Conservation (phyloP, 2,888 invertebrate genomes). For the Drosophila algonquin region DNA sequence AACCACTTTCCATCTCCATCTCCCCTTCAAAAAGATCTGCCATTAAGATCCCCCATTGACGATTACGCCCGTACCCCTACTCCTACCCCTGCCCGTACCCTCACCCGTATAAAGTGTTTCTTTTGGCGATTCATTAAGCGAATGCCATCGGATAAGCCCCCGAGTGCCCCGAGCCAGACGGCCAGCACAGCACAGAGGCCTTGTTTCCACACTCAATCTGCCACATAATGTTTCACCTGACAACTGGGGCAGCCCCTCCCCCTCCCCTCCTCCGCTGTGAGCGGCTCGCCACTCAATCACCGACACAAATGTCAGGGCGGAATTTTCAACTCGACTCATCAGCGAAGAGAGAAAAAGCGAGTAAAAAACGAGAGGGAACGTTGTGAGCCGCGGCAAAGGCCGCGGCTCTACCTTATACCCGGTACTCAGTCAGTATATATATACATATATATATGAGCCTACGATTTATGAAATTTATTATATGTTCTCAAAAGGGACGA, state of each 20-base stretch:
- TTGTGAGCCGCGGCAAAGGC: too few relatives aligned
- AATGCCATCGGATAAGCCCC: constrained; percentile 33
- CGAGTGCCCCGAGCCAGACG: too few relatives aligned
- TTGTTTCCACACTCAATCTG: constrained; percentile 39
- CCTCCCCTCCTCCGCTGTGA: constrained; percentile 10
- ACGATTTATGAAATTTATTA: too few relatives aligned
- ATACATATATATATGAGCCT: too few relatives aligned
- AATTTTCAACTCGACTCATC: constrained; percentile 24
- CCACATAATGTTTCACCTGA: constrained; percentile 42
- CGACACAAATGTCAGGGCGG: constrained; percentile 39
- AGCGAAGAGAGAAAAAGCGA: constrained; percentile 11
- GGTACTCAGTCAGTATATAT: too few relatives aligned
- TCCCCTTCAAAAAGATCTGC: constrained; percentile 6
- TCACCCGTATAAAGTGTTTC: constrained; percentile 5
- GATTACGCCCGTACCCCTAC: too few relatives aligned
- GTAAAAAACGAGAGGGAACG: too few relatives aligned
- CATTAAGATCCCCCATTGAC: constrained; percentile 15
- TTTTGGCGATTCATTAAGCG: constrained; percentile 25
- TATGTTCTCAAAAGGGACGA: too few relatives aligned
- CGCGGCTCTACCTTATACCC: too few relatives aligned
- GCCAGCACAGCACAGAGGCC: constrained; percentile 33
- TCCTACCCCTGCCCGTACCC: too few relatives aligned
- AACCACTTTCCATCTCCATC: constrained; percentile 19
- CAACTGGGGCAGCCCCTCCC: constrained; percentile 9
- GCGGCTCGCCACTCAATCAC: constrained; percentile 30